Evolutionary conservation across 2,888 invertebrate genomes (phyloP).

Genomic region (Nezara viridula): DNA sequence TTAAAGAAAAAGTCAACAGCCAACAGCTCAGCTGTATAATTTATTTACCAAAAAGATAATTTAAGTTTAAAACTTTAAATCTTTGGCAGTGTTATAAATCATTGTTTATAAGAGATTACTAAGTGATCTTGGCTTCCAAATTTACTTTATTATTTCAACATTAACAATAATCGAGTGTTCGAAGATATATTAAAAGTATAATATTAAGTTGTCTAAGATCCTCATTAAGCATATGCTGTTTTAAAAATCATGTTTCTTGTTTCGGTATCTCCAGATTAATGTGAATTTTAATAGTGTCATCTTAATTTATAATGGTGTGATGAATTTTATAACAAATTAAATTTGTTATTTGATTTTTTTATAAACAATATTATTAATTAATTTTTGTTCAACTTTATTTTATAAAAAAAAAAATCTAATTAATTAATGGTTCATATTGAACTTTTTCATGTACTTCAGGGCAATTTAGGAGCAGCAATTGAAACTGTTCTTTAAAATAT

Average conservation of each 20-base stretch:
- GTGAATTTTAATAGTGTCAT: constrained; percentile 37
- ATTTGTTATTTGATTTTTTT: constrained; percentile 46
- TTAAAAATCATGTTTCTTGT: constrained; percentile 6
- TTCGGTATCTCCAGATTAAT: neutral
- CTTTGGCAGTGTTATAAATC: neutral
- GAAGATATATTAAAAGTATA: neutral
- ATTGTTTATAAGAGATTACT: neutral
- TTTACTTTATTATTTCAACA: neutral
- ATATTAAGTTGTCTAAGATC: constrained; percentile 21
- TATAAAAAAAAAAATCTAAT: constrained; percentile 20
- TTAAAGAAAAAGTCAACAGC: neutral
- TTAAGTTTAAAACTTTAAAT: constrained; percentile 11
- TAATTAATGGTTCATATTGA: constrained; percentile 56
- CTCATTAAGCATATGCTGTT: constrained; percentile 12
- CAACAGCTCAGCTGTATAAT: neutral
- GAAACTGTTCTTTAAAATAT: constrained; percentile 25
- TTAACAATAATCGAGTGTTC: neutral
- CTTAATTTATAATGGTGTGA: constrained; percentile 20
- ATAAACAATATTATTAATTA: constrained; percentile 26
- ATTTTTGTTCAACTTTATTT: constrained; percentile 25
- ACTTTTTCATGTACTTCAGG: constrained; percentile 38
- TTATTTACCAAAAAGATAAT: neutral
- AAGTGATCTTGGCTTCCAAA: constrained; percentile 1
- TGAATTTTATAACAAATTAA: constrained; percentile 43
- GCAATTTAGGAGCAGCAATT: constrained; percentile 5